Evolutionary conservation across 2,888 invertebrate species (phyloP).

Genomic region (Bombyx huttoni): DNA sequence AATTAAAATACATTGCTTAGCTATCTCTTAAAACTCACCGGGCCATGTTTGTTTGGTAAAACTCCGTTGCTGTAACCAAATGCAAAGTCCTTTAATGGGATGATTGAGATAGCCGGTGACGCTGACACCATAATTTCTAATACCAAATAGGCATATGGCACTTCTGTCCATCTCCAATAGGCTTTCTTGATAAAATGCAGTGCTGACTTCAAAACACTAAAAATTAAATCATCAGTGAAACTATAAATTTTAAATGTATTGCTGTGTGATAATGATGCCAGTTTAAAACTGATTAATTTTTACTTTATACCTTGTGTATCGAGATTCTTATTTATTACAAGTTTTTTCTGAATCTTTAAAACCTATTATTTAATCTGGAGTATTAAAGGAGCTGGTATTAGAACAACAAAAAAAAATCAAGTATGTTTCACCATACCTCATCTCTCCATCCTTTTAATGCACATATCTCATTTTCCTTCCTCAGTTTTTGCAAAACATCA

Average conservation of each 20-base stretch:
- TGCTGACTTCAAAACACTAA: slow-evolving; percentile 91
- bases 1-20: not conserved
- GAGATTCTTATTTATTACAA: too few species aligned
- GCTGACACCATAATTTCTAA: slow-evolving; percentile 94
- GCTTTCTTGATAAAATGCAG: slow-evolving; percentile 68
- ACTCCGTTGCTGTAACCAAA: slow-evolving; percentile 94
- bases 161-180: slow-evolving; percentile 90
- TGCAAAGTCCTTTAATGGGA: slow-evolving; percentile 86
- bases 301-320: too few species aligned
- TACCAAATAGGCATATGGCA: slow-evolving; percentile 94
- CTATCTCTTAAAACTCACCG: slow-evolving; percentile 50
- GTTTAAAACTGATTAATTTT: too few species aligned
- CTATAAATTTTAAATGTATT: not conserved
- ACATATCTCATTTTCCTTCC: slow-evolving; percentile 81
- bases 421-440: slow-evolving; percentile 76
- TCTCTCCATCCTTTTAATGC: slow-evolving; percentile 94
- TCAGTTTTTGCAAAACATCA: slow-evolving; percentile 82
- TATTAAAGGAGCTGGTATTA: not conserved
- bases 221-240: slow-evolving; percentile 16
- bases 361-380: too few species aligned
- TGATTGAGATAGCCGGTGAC: slow-evolving; percentile 93
- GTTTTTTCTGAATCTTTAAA: too few species aligned
- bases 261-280: too few species aligned
- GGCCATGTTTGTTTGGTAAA: slow-evolving; percentile 96
- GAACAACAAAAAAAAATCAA: not conserved